These are phyloP conservation scores for Slavum lentiscoides DNA, from an alignment of 2,888 invertebrate species.

Conservation along the genomic window DNA sequence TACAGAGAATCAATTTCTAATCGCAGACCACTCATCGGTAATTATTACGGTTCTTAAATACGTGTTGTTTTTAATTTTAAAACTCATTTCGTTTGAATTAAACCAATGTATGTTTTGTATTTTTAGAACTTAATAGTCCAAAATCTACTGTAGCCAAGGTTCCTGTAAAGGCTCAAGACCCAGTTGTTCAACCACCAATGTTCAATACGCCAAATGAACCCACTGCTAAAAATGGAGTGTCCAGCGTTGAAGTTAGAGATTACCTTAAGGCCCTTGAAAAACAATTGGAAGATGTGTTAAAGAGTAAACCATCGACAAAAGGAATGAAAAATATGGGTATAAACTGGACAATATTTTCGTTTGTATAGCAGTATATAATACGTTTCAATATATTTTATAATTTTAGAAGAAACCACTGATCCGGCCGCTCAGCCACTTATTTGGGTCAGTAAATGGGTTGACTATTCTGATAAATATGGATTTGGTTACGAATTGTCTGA, in stretches of 20 bases:
- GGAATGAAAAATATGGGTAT: constrained; percentile 20
- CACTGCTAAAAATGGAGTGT: neutral
- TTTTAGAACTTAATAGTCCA: constrained; percentile 28
- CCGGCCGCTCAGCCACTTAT: constrained; percentile 93
- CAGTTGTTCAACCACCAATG: neutral
- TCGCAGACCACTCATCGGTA: constrained; percentile 64
- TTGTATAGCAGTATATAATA: neutral
- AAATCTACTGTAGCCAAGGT: neutral
- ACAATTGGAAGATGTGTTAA: constrained; percentile 58
- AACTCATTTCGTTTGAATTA: neutral
- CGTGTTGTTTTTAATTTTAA: neutral
- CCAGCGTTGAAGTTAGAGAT: constrained; percentile 58
- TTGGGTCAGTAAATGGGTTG: constrained; percentile 99
- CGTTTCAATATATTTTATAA: neutral
- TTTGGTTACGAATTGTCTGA: constrained; percentile 98
- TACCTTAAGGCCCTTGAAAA: constrained; percentile 59
- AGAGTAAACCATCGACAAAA: constrained; percentile 44
- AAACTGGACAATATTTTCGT: neutral
- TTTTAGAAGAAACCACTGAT: constrained; percentile 64
- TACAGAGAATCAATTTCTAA: constrained; percentile 58
- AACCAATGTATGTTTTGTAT: neutral
- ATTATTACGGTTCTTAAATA: neutral
- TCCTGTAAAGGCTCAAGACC: constrained; percentile 18
- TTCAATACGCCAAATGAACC: neutral
- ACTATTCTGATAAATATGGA: constrained; percentile 99